These are phyloP conservation scores for Acropora tenuis DNA, from an alignment of 64 coral and sea anemone species.

Conservation along the genomic window DNA sequence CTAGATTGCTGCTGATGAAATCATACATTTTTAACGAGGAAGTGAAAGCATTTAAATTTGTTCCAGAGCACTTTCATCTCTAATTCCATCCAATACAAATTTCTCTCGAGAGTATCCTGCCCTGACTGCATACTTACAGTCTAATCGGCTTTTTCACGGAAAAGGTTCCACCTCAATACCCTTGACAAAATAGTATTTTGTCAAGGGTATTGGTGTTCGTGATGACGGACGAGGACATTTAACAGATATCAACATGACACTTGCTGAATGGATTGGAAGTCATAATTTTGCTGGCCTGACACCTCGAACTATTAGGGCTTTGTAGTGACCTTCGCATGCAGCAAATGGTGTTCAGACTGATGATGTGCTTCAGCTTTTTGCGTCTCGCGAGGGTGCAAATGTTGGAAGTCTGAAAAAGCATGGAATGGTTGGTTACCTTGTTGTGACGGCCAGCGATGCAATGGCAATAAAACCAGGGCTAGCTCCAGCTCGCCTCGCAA, in stretches of 20 bases:
- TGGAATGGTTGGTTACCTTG: slow-evolving; percentile 42
- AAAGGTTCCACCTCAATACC: no score
- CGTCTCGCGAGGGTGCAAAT: background rate
- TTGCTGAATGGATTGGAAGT: slow-evolving; percentile 26
- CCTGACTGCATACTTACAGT: no score
- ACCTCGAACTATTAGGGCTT: slow-evolving; percentile 6
- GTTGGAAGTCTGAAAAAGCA: slow-evolving; percentile 18
- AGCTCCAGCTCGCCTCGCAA: slow-evolving; percentile 47
- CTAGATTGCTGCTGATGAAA: slow-evolving; percentile 9
- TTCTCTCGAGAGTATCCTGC: no score
- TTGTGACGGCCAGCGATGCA: slow-evolving; percentile 49
- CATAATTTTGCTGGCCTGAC: slow-evolving; percentile 77
- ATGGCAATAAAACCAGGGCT: slow-evolving; percentile 57
- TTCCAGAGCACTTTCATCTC: slow-evolving; percentile 51
- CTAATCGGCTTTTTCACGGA: no score
- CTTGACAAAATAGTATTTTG: no score
- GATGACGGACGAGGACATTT: slow-evolving; percentile 26
- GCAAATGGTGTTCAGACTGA: slow-evolving; percentile 37
- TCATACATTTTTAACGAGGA: slow-evolving; percentile 62
- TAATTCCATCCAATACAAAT: slow-evolving; percentile 4
- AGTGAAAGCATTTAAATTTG: slow-evolving; percentile 59
- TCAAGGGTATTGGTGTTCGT: no score
- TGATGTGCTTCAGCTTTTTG: slow-evolving; percentile 47
- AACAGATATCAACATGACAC: slow-evolving; percentile 26
- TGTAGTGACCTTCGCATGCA: slow-evolving; percentile 34